These are phyloP conservation scores for Volucella inflata DNA, from an alignment of 2,888 invertebrate genomes.

Conservation along the genomic window DNA sequence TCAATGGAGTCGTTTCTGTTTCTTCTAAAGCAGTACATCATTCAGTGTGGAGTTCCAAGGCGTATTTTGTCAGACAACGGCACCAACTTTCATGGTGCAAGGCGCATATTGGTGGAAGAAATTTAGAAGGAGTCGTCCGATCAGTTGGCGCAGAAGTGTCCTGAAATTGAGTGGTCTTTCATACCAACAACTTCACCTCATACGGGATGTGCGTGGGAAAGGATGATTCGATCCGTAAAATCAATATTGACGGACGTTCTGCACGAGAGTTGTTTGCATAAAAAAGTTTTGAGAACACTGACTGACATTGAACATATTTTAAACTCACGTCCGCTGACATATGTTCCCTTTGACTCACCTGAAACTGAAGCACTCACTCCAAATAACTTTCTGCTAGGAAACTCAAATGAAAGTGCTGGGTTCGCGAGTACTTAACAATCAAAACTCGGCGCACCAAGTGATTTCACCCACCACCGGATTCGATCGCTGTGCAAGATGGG, in stretches of 20 bases:
- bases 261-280: no score
- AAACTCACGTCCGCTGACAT: conserved; percentile 53
- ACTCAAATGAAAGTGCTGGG: no score
- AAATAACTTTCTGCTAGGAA: no score
- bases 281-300: conserved; percentile 50
- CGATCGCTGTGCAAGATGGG: conserved; percentile 39
- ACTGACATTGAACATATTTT: conserved; percentile 58
- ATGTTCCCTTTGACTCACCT: no score
- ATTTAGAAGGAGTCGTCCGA: conserved; percentile 15
- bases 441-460: no score
- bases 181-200: conserved; percentile 58
- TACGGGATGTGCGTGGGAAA: conserved; percentile 67
- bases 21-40: conserved; percentile 50
- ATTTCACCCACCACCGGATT: no score
- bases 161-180: conserved; percentile 48
- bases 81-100: conserved; percentile 59
- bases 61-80: no score
- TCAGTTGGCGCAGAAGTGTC: conserved; percentile 32
- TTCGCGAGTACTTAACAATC: no score
- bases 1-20: conserved; percentile 58
- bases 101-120: conserved; percentile 26
- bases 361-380: conserved; percentile 55
- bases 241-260: conserved; percentile 20
- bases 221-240: conserved; percentile 60
- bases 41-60: conserved; percentile 41